phyloP scores from a whole-genome alignment of 2,113 vertebrate genomes.

The Oryzias melastigma region DNA sequence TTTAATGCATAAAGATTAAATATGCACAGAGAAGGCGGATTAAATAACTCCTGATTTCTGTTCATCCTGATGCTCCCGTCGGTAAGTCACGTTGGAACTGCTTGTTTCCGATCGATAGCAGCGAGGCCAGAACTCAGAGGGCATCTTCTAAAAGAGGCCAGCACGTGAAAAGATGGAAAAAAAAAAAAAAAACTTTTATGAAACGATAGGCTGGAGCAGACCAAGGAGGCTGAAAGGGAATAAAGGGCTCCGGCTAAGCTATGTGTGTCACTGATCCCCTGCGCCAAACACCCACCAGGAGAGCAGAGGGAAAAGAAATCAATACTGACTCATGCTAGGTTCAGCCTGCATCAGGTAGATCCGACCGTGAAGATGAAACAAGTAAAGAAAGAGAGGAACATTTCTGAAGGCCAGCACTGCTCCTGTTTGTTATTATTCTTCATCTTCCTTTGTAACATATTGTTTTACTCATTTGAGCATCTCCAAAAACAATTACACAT shows the following conservation, averaged over 20 bases:
- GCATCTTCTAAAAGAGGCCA: neutral
- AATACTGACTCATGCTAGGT: slow-evolving; percentile 56
- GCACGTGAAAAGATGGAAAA: neutral
- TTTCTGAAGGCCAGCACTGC: slow-evolving; percentile 43
- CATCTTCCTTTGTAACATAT: slow-evolving; percentile 40
- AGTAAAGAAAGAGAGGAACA: slow-evolving; percentile 24
- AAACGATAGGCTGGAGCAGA: slow-evolving; percentile 15
- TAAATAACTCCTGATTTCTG: slow-evolving; percentile 11
- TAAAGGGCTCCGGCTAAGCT: slow-evolving; percentile 49
- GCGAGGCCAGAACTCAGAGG: slow-evolving; percentile 15
- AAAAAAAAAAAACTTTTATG: slow-evolving; percentile 21
- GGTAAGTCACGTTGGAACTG: neutral
- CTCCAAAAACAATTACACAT: slow-evolving; percentile 36
- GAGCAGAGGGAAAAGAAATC: slow-evolving; percentile 58
- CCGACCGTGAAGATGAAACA: slow-evolving; percentile 50
- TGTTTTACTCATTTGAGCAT: slow-evolving; percentile 19
- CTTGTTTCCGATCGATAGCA: slow-evolving; percentile 13
- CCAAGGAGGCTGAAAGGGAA: slow-evolving; percentile 26
- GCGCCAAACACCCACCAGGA: slow-evolving; percentile 50
- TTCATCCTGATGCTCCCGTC: neutral
- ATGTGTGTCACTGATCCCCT: slow-evolving; percentile 43
- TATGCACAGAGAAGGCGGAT: slow-evolving; percentile 26
- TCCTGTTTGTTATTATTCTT: slow-evolving; percentile 38
- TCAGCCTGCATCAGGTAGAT: slow-evolving; percentile 47
- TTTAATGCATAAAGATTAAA: slow-evolving; percentile 35